Base-by-base conservation (phyloP, 2,888 invertebrate genomes). In the Sinodicranocentrus sp. region DNA sequence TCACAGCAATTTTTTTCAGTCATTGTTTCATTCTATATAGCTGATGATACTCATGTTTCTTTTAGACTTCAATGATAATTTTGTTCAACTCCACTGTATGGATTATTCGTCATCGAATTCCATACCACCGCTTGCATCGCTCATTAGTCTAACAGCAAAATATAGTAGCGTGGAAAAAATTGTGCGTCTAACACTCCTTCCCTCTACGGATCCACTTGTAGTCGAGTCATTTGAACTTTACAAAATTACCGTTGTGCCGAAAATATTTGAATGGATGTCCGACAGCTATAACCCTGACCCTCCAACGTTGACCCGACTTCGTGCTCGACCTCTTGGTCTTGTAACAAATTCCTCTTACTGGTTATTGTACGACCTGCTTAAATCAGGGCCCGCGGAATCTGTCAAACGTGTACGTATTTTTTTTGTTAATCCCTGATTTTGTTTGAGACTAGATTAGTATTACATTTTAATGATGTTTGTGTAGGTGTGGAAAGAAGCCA, bases 401-500 rank as follows among this genome's bases (percentile, higher is more conserved):
- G 72, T 79, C 2, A 79, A 79, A 72, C 23, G 52, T 15, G 79
- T 79, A 23, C 33, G 63, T 59, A 15, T 33, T 33, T 6, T 33
- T 33, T 3, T 33, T 33, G 3, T 33, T 6, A 33, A 33, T 33
- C n/a, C n/a, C n/a, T n/a, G n/a, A 33, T 33, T 33, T 33, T 3
- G 33, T 33, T 33, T 6, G 33, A 33, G 3, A 33, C 33, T 33
- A 33, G 33, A 33, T 33, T 33, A 33, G 33, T n/a, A n/a, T 33
- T 17, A 52, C 5, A 28, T 33, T 15, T 70, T 43, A 48, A 28
- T 48, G 48, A 44, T 70, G 48, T 68, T 43, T 78, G 43, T 59
- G 54, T 88, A 95, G 94, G 93, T 94, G 85, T 99, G 98, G 98
- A 94, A 95, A 3, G 97, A 98, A 91, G 94, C 93, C 85, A 99